Conservation (phyloP, 2,888 invertebrate species). For the Pristionchus japonicus region DNA sequence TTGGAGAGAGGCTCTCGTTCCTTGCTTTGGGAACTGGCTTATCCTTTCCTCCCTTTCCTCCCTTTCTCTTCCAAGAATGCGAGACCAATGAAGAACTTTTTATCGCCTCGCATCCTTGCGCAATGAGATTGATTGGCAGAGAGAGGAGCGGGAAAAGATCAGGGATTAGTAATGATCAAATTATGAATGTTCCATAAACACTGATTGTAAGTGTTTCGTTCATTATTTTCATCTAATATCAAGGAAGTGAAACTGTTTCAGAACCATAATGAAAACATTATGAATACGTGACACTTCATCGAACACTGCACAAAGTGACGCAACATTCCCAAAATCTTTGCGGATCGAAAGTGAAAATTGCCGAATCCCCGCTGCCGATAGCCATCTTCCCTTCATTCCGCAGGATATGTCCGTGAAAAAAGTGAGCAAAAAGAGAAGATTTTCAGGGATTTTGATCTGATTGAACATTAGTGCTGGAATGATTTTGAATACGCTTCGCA, state of each 20-base stretch:
- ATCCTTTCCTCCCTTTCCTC: not conserved
- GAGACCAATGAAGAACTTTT: conserved; percentile 29
- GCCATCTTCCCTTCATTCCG: not conserved
- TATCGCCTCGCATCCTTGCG: conserved; percentile 2
- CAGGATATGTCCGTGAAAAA: too few species aligned
- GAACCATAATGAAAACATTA: not conserved
- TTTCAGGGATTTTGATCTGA: too few species aligned
- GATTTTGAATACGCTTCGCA: too few species aligned
- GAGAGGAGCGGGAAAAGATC: not conserved
- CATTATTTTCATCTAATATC: too few species aligned
- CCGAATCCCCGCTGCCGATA: not conserved
- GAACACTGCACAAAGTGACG: not conserved
- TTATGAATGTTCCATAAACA: too few species aligned
- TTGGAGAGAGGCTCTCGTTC: not conserved
- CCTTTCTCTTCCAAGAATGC: not conserved
- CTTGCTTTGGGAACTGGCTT: conserved; percentile 10
- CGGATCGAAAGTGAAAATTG: not conserved
- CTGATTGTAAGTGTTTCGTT: not conserved
- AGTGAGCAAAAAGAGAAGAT: too few species aligned
- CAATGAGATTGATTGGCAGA: not conserved
- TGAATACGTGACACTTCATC: not conserved
- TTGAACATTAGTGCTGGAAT: too few species aligned
- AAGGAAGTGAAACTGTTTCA: too few species aligned
- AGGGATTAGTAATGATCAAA: not conserved
- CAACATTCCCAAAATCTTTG: not conserved